Conservation (phyloP, 2,113 vertebrate species). For the Gasterosteus aculeatus region DNA sequence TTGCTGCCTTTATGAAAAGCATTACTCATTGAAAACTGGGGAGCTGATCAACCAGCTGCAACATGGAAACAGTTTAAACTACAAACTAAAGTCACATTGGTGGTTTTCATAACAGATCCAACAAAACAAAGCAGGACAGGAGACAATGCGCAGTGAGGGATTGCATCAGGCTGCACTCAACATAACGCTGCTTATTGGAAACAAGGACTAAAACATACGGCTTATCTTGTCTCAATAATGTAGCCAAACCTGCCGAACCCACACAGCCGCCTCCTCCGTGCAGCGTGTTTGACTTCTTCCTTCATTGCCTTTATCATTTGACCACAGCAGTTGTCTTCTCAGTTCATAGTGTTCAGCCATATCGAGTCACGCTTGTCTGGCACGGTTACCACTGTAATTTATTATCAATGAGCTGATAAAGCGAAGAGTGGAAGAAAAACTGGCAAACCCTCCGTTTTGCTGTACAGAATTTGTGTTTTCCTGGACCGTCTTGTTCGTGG, state of each 20-base stretch:
- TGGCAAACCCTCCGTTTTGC: constrained; percentile 44
- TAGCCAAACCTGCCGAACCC: neutral
- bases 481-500: constrained; percentile 50
- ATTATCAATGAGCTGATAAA: constrained; percentile 73
- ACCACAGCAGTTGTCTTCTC: constrained; percentile 38
- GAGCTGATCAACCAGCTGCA: constrained; percentile 4
- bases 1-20: constrained; percentile 13
- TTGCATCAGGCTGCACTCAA: constrained; percentile 39
- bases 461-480: constrained; percentile 63
- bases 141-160: constrained; percentile 28
- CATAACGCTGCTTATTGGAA: constrained; percentile 26
- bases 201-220: neutral
- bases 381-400: constrained; percentile 79
- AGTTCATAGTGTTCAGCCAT: constrained; percentile 64
- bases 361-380: constrained; percentile 77
- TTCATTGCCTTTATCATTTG: constrained; percentile 42
- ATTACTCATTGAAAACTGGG: constrained; percentile 12
- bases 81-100: constrained; percentile 24
- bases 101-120: constrained; percentile 8
- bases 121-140: constrained; percentile 30
- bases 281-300: constrained; percentile 30
- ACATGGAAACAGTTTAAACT: constrained; percentile 28
- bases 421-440: constrained; percentile 51
- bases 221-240: neutral
- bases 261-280: constrained; percentile 1